phyloP scores from a whole-genome alignment of 2,113 vertebrate species.

The Clarias magur region DNA sequence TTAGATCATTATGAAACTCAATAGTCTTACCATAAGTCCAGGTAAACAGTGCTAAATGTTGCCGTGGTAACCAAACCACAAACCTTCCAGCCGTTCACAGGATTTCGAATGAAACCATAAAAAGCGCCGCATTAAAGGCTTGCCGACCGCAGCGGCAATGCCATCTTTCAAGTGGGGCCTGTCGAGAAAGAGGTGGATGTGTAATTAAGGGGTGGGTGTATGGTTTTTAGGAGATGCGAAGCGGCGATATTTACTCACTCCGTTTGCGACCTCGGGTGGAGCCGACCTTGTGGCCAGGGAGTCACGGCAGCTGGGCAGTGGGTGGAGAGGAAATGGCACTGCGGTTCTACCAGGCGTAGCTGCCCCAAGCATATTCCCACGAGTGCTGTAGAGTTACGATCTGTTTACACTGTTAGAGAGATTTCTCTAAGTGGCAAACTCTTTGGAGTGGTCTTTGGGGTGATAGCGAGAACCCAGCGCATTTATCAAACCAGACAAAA shows the following conservation, averaged over 20 bases:
- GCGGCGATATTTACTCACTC: conserved; percentile 51
- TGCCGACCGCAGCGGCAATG: conserved; percentile 23
- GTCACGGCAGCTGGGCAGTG: conserved; percentile 36
- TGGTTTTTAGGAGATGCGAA: conserved; percentile 49
- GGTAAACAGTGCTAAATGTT: conserved; percentile 48
- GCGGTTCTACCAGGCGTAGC: conserved; percentile 26
- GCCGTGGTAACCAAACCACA: conserved; percentile 45
- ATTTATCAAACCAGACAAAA: not conserved
- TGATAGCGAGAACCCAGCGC: not conserved
- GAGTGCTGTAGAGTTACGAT: not conserved
- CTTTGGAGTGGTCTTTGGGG: no score
- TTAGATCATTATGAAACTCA: not conserved
- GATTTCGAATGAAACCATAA: conserved; percentile 47
- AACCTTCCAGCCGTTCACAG: conserved; percentile 39
- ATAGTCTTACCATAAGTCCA: conserved; percentile 28
- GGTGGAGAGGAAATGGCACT: conserved; percentile 42
- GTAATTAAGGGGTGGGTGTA: conserved; percentile 54
- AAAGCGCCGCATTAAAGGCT: conserved; percentile 47
- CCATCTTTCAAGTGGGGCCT: conserved; percentile 49
- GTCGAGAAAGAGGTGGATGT: conserved; percentile 53
- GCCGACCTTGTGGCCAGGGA: conserved; percentile 41
- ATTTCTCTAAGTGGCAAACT: not conserved
- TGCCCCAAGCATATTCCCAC: not conserved
- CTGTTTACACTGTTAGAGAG: not conserved
- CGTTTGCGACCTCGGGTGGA: conserved; percentile 52